These are phyloP conservation scores for Berghia stephanieae DNA, from an alignment of 1,140 invertebrate species.

Conservation along the genomic window DNA sequence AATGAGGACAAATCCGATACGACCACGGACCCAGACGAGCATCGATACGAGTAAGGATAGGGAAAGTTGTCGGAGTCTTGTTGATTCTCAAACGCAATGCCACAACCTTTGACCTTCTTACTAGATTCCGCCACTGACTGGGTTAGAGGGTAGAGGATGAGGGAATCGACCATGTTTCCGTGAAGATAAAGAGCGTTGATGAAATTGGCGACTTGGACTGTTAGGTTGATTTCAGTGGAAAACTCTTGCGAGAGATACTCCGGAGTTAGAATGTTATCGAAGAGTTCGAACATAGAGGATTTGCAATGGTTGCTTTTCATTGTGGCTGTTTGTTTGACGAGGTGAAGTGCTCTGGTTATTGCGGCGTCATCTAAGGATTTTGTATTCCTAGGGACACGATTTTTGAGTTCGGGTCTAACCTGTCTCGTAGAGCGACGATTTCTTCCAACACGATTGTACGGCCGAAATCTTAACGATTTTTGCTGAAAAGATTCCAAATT, in stretches of 20 bases:
- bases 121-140: slow-evolving; percentile 44
- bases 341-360: too few relatives aligned
- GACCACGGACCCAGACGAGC: slow-evolving; percentile 19
- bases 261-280: too few relatives aligned
- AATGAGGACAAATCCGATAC: slow-evolving; percentile 35
- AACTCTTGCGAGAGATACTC: slow-evolving; percentile 38
- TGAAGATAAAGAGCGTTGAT: slow-evolving; percentile 45
- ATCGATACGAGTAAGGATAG: slow-evolving; percentile 39
- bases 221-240: slow-evolving; percentile 37
- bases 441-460: too few relatives aligned
- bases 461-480: too few relatives aligned
- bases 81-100: slow-evolving; percentile 41
- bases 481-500: too few relatives aligned
- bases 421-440: too few relatives aligned
- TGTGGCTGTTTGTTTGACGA: too few relatives aligned
- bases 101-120: slow-evolving; percentile 39
- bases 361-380: too few relatives aligned
- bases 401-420: too few relatives aligned
- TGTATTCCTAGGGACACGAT: too few relatives aligned
- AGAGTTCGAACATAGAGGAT: too few relatives aligned
- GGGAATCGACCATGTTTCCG: slow-evolving; percentile 35
- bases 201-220: slow-evolving; percentile 44
- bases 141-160: slow-evolving; percentile 40
- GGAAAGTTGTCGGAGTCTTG: not conserved
- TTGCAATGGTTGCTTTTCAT: too few relatives aligned